phyloP scores from a whole-genome alignment of 2,797 vertebrate genomes.

The Smutsia gigantea region DNA sequence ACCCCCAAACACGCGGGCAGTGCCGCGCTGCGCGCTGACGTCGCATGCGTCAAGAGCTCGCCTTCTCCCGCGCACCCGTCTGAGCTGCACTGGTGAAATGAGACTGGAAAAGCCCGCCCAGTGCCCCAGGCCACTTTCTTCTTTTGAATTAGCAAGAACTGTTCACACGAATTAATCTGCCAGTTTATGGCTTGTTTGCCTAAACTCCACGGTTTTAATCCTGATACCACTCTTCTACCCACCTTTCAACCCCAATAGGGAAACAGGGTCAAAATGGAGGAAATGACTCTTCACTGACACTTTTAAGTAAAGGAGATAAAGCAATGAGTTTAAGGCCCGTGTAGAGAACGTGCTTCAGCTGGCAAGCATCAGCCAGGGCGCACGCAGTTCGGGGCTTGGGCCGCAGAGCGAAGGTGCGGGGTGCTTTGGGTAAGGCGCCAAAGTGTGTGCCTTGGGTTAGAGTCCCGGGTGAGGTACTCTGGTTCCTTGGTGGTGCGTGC shows the following conservation, averaged over 20 bases:
- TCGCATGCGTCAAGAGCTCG: neutral
- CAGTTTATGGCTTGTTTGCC: slow-evolving; percentile 3
- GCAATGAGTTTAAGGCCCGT: neutral
- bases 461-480: rapidly evolving
- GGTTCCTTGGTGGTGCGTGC: no score
- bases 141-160: neutral
- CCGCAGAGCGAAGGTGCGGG: neutral
- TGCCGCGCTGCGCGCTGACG: neutral
- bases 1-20: neutral
- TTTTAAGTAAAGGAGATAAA: neutral
- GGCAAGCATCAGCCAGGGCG: neutral
- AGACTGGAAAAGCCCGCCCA: neutral
- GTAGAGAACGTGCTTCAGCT: neutral
- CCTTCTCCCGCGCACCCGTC: rapidly evolving
- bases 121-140: neutral
- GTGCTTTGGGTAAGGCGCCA: rapidly evolving
- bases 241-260: neutral
- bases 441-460: neutral
- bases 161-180: neutral
- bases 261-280: slow-evolving; percentile 3
- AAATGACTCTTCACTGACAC: neutral
- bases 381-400: neutral
- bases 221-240: neutral
- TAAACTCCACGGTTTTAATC: slow-evolving; percentile 20
- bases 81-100: neutral